Conservation (phyloP, 2,797 vertebrate species). For the Acanthis flammea region DNA sequence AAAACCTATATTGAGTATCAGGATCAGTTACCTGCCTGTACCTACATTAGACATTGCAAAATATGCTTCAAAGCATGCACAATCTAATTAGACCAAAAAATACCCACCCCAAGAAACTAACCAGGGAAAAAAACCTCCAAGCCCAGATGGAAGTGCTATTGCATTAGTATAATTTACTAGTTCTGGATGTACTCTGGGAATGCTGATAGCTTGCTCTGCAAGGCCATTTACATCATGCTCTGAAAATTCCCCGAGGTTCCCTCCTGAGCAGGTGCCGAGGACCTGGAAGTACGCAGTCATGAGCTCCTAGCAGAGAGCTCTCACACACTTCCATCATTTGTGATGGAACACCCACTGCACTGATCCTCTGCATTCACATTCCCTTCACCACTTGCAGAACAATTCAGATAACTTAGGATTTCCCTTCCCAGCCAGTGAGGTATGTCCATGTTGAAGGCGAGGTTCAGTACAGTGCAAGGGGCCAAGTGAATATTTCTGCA, state of each 20-base stretch:
- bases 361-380: not conserved
- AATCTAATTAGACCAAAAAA: not conserved
- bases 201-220: not conserved
- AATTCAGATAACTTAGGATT: not conserved
- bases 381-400: not conserved
- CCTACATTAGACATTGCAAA: not conserved
- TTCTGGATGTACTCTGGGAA: not conserved
- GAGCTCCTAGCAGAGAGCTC: not conserved
- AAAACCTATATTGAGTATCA: not conserved
- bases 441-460: accelerated
- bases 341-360: not conserved
- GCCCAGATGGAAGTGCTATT: not conserved
- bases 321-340: not conserved
- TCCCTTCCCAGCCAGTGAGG: not conserved
- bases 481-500: not conserved
- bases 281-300: not conserved
- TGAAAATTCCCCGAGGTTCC: not conserved
- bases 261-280: not conserved
- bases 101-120: accelerated
- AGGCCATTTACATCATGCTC: not conserved
- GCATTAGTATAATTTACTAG: not conserved
- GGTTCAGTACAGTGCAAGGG: not conserved
- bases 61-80: not conserved
- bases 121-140: not conserved
- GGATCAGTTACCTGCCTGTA: not conserved